A percentile compares a stretch with the other conserved stretches of the same genome.
Evolutionary conservation across 2,797 vertebrate genomes (phyloP).

Genomic region (Toxotes lorentzi): DNA sequence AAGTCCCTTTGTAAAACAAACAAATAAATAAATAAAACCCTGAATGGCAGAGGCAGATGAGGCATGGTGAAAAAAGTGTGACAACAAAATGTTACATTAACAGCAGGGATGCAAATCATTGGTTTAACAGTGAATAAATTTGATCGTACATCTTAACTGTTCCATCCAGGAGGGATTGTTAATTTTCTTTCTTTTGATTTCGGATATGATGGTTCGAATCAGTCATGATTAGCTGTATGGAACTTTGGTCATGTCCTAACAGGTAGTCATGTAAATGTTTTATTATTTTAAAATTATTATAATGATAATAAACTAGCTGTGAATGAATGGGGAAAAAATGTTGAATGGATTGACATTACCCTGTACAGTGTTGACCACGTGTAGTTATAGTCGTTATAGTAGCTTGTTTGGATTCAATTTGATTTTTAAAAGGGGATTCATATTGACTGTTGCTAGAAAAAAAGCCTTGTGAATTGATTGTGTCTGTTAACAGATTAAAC

Average conservation of each 20-base stretch:
- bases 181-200: not conserved
- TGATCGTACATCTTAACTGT: not conserved
- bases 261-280: not conserved
- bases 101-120: constrained; percentile 17
- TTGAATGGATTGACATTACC: no score
- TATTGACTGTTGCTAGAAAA: not conserved
- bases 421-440: not conserved
- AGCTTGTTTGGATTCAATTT: not conserved
- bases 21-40: no score
- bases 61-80: not conserved
- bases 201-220: not conserved
- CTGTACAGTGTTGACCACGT: no score
- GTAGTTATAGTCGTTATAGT: no score
- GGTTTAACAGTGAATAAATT: constrained; percentile 6
- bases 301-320: no score
- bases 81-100: constrained; percentile 10
- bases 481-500: not conserved
- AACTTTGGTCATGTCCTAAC: no score
- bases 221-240: not conserved
- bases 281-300: not conserved
- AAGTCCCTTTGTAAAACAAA: constrained; percentile 8
- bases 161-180: not conserved
- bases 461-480: not conserved
- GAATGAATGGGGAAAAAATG: no score
- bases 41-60: not conserved